phyloP scores from a whole-genome alignment of 1,140 invertebrate species.

The Rhynchophorus ferrugineus region DNA sequence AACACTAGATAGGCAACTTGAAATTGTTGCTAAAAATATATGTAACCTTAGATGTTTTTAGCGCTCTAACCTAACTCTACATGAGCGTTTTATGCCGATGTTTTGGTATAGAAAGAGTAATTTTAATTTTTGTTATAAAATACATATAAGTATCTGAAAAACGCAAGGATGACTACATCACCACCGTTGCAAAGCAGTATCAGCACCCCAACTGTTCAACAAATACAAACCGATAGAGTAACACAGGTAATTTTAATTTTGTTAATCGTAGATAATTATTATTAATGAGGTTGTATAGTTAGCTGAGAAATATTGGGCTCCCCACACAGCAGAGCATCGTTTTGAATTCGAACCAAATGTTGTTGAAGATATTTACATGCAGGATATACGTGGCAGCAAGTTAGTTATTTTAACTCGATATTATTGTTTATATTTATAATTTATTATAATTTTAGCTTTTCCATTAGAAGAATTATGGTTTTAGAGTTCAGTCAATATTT shows the following conservation, averaged over 20 bases:
- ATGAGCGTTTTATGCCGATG: too few relatives aligned
- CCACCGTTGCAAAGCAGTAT: conserved; percentile 1
- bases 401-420: conserved; percentile 35
- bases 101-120: too few relatives aligned
- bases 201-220: conserved; percentile 60
- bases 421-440: conserved; percentile 2
- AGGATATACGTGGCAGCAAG: conserved; percentile 70
- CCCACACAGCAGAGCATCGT: conserved; percentile 62
- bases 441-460: conserved; percentile 54
- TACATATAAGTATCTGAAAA: too few relatives aligned
- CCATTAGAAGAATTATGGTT: conserved; percentile 85
- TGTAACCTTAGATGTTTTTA: too few relatives aligned
- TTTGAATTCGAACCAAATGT: conserved; percentile 63
- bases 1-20: too few relatives aligned
- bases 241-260: conserved; percentile 68
- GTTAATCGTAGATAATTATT: too few relatives aligned
- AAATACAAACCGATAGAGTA: conserved; percentile 67
- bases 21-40: too few relatives aligned
- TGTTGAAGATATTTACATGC: conserved; percentile 72
- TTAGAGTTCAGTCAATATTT: conserved; percentile 96
- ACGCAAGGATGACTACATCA: too few relatives aligned
- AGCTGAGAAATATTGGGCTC: conserved; percentile 83
- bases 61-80: too few relatives aligned
- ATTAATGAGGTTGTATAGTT: conserved; percentile 51
- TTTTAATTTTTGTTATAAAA: too few relatives aligned